Evolutionary conservation across 2,888 invertebrate genomes (phyloP), one percentile per base, ranked within the genome.

Genomic region (Diploptera punctata): DNA sequence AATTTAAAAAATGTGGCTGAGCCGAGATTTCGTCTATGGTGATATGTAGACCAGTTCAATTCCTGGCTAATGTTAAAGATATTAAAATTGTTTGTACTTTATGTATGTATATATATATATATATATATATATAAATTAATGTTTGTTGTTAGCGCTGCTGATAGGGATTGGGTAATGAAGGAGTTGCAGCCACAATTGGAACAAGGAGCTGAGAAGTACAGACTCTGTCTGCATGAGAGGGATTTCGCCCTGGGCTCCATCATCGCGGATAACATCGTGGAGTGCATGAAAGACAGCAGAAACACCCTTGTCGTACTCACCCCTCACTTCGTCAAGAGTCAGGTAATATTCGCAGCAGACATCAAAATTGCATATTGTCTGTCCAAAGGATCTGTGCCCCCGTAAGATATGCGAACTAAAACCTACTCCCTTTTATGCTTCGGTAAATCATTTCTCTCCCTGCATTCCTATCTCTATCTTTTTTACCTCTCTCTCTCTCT

Each of bases 151-250:
- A 77, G 77, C 68, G 75, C 76, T 31, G 74, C 74, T 31, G 78
- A 78, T 73, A 76, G 77, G 49, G 72, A 72, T 29, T 77, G 77
- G 71, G 77, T 77, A 47, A 70, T 75, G 10, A 75, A 77, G 26
- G 75, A 78, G 38, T 54, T 78, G 70, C 75, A 76, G 26, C 76
- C 77, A 3, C 74, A 75, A 38, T 68, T 78, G 47, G 78, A 78
- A 67, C 57, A 75, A 9, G 71, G 68, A 18, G 73, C 75, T 9
- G 73, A 77, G 33, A 61, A 52, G 49, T 49, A 62, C 69, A 73
- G 75, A 26, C 71, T 78, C 26, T 78, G 77, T 62, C 75, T 78
- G 31, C 77, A 78, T 54, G 77, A 78, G 65, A 70, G 78, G 54
- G 77, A 78, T 74, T 76, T 78, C 67, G 72, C 75, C 16, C 75